Base-by-base conservation (phyloP, 2,888 invertebrate species). In the Xestia ashworthii region DNA sequence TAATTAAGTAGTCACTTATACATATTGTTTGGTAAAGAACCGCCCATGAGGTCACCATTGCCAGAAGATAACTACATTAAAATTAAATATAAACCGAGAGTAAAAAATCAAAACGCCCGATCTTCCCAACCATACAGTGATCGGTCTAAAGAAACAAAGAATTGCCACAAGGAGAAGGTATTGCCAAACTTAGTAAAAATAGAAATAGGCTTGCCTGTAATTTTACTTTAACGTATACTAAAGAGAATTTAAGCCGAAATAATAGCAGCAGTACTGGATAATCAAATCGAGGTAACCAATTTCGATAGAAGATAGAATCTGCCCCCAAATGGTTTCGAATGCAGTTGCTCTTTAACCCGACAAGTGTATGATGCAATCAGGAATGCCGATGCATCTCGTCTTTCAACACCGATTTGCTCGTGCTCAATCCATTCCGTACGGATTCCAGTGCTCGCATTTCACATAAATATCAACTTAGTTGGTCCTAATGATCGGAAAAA, bases 381-480 rank as follows among this genome's bases (percentile, higher is more conserved):
- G 62, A 74, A 83, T 74, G 46, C 48, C 48, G 41, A 72, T 72
- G 69, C 55, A 70, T 38, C 62, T 44, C 41, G 6, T 1, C 32
- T 87, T 83, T 55, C 83, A 79, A 72, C 74, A 79, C n/a, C 53
- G n/a, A 46, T 69, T 87, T 70, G 38, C 84, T 62, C 71, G 69
- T 48, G 25, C 71, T 74, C 41, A 83, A 83, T 70, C 60, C 22
- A 44, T 83, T 60, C 81, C 3, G 25, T 58, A 62, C 38, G 48
- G n/a, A 74, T 74, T 64, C 19, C 62, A n/a, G 12, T 22, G 53
- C 64, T 64, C 38, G 19, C 25, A 81, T 81, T 71, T 66, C 62
- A 46, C 44, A 53, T 73, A 69, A 53, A 81, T 66, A 41, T 55
- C 58, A 81, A n/a, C 22, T 62, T 25, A 41, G 19, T 32, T 25